Base-by-base conservation (phyloP, 1,140 invertebrate genomes). In the Portunus trituberculatus region DNA sequence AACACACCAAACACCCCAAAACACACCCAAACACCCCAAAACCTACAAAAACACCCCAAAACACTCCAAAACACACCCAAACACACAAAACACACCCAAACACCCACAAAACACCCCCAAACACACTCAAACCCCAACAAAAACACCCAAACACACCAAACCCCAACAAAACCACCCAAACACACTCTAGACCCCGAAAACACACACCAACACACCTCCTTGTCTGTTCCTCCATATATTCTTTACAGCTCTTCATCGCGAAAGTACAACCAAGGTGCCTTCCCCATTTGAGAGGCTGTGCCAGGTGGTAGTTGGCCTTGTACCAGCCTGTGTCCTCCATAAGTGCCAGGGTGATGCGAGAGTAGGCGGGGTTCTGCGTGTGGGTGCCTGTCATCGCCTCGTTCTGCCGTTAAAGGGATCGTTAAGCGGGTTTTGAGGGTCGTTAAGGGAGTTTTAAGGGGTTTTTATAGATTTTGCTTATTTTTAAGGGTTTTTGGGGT, bases 351-450 rank as follows among this genome's bases (percentile, higher is more conserved):
- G 99, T 99, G 95, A 99, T 98, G 83, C 99, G 97, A 0, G 99
- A 99, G 97, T 99, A 99, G 0, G 99, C 98, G 0, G 99, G 99
- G 97, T 99, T 99, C 97, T 99, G 99, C 0, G 99, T 99, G 97
- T 99, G 99, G 0, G 99, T 99, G 0, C 99, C 99, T 0, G 99
- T 99, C 99, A 99, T 99, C 0, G 99, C 99, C 97, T 99, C 99
- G 97, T 99, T 99, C 98, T 99, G 96, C 1, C 6, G 67, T n/a
- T 25, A 20, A 20, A 25, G n/a, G n/a, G 2, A 1, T n/a, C 6
- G 16, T 76, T n/a, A 0, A 25, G 59, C 20, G 59, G 8, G 59
- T 76, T 76, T 25, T 76, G 20, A 76, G 25, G 16, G 20, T 20
- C 6, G n/a, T 25, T 20, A 2, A n/a, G 25, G 6, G 67, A 2